Percentiles rank a stretch among this genome's conserved stretches.
Evolutionary conservation across 2,888 invertebrate genomes (phyloP).

Genomic region (Boloria euphrosyne): DNA sequence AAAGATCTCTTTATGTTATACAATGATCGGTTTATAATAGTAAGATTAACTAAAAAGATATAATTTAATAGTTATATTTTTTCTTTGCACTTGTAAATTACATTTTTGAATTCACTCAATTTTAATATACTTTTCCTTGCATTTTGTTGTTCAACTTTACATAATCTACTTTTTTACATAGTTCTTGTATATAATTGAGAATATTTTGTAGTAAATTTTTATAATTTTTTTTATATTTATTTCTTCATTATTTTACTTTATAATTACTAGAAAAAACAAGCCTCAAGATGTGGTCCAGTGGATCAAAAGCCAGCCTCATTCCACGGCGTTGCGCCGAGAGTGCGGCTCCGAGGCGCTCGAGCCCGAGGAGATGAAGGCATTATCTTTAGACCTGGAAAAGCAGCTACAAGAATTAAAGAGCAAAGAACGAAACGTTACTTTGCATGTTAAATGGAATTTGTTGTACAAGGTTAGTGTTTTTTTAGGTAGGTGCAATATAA

Average conservation of each 20-base stretch:
- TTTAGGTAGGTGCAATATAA: no score
- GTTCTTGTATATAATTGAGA: no score
- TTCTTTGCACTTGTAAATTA: no score
- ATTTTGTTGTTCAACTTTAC: no score
- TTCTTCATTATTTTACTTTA: not conserved
- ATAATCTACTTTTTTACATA: no score
- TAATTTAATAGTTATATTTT: no score
- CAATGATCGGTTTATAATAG: no score
- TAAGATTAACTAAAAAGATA: no score
- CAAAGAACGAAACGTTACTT: conserved; percentile 78
- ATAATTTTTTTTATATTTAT: no score
- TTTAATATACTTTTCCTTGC: no score
- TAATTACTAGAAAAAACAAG: conserved; percentile 56
- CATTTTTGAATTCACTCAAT: no score
- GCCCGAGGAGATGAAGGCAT: conserved; percentile 79
- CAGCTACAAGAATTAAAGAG: conserved; percentile 56
- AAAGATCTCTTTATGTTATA: conserved; percentile 40
- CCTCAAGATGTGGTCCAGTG: conserved; percentile 83
- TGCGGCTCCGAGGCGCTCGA: conserved; percentile 89
- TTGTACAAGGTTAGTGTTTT: conserved; percentile 83
- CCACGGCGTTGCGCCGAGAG: conserved; percentile 82
- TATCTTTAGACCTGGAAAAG: conserved; percentile 60
- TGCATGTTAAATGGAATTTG: conserved; percentile 91
- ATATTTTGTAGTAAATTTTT: no score
- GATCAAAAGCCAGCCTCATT: conserved; percentile 87